These are phyloP conservation scores for Anser cygnoides DNA, from an alignment of 2,113 vertebrate species.

Conservation along the genomic window DNA sequence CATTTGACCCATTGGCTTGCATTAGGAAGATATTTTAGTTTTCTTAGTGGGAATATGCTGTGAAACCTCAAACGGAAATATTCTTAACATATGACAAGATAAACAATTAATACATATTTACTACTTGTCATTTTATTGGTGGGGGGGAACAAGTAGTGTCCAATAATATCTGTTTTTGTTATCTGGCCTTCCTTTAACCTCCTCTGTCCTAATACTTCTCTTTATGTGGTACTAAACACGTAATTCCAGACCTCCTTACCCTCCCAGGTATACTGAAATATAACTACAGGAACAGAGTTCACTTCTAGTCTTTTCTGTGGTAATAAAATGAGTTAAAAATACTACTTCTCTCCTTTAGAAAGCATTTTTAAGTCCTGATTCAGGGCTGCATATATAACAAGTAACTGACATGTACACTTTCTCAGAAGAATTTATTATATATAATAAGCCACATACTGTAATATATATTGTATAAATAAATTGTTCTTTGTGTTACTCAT, in stretches of 20 bases:
- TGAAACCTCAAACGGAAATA: neutral
- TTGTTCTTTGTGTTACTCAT: neutral
- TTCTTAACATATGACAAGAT: neutral
- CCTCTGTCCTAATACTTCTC: neutral
- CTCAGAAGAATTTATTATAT: neutral
- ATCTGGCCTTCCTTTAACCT: neutral
- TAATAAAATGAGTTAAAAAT: neutral
- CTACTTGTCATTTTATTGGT: neutral
- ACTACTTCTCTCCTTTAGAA: neutral
- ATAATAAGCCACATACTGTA: neutral
- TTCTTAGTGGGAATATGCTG: neutral
- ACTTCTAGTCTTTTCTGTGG: neutral
- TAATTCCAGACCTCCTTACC: neutral
- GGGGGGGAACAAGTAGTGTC: no score
- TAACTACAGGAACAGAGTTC: neutral
- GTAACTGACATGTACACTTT: neutral
- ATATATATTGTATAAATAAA: neutral
- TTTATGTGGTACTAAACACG: neutral
- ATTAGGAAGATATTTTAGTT: neutral
- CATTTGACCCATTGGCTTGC: neutral
- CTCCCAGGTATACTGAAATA: neutral
- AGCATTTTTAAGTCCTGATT: neutral
- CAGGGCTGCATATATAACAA: neutral
- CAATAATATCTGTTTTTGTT: neutral
- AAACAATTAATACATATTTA: neutral